These are phyloP conservation scores for Axea sp. DNA, from an alignment of 2,888 invertebrate species.

Conservation along the genomic window DNA sequence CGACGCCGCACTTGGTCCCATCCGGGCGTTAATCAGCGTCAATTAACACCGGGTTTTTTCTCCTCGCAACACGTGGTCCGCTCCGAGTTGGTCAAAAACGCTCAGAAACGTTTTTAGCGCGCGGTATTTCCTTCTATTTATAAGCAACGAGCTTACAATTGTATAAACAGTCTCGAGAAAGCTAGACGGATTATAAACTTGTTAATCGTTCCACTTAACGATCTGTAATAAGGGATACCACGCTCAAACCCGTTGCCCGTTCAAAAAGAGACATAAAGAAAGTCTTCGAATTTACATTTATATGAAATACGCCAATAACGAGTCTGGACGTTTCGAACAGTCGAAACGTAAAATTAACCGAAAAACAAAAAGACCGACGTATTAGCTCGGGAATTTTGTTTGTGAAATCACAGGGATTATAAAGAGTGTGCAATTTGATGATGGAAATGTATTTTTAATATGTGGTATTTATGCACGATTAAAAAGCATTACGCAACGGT, in stretches of 20 bases:
- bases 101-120: constrained; percentile 29
- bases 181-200: constrained; percentile 49
- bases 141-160: constrained; percentile 53
- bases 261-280: constrained; percentile 6
- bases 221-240: constrained; percentile 24
- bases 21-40: constrained; percentile 36
- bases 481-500: too few relatives aligned
- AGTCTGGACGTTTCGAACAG: not conserved
- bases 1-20: constrained; percentile 1
- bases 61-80: constrained; percentile 3
- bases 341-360: constrained; percentile 7
- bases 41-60: constrained; percentile 27
- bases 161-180: constrained; percentile 40
- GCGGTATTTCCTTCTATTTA: constrained; percentile 52
- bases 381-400: not conserved
- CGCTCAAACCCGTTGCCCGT: not conserved
- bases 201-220: constrained; percentile 47
- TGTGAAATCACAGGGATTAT: not conserved
- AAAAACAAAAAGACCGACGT: not conserved
- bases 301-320: constrained; percentile 23
- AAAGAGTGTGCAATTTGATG: too few relatives aligned
- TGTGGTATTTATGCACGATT: too few relatives aligned
- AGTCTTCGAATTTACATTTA: constrained; percentile 37
- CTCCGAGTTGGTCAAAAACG: constrained; percentile 33
- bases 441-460: too few relatives aligned